Conservation (phyloP, 2,888 invertebrate genomes). For the Morpho deidamia region DNA sequence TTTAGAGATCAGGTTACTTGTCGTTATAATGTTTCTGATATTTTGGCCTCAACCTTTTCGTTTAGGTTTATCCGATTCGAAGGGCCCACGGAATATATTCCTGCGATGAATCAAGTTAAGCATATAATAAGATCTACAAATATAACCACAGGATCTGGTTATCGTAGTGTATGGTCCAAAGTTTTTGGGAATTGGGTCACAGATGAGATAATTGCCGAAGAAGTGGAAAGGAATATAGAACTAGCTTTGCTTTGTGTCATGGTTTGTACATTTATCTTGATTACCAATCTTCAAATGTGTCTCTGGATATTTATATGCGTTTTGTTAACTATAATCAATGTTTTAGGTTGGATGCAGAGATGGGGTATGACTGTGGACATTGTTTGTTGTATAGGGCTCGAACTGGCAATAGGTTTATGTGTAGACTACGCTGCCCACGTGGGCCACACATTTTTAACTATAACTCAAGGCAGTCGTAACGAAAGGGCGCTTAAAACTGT, state of each 20-base stretch:
- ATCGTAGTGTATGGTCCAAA: conserved; percentile 84
- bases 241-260: conserved; percentile 88
- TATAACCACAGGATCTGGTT: conserved; percentile 79
- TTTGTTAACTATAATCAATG: conserved; percentile 84
- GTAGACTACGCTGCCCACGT: conserved; percentile 91
- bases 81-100: conserved; percentile 83
- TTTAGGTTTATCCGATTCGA: conserved; percentile 80
- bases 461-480: conserved; percentile 69
- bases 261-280: conserved; percentile 85
- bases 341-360: conserved; percentile 87
- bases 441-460: conserved; percentile 87
- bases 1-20: conserved; percentile 80
- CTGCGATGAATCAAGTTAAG: conserved; percentile 84
- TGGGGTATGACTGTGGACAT: conserved; percentile 91
- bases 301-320: conserved; percentile 88
- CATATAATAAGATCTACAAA: conserved; percentile 73
- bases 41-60: conserved; percentile 80
- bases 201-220: conserved; percentile 86
- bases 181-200: conserved; percentile 87
- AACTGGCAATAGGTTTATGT: conserved; percentile 88
- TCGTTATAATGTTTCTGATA: conserved; percentile 77
- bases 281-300: conserved; percentile 87
- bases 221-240: conserved; percentile 86
- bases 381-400: conserved; percentile 88
- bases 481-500: conserved; percentile 82